Evolutionary conservation across 2,797 vertebrate species (phyloP), one percentile per base, ranked within the genome.

Genomic region (Phyllotis vaccarum): DNA sequence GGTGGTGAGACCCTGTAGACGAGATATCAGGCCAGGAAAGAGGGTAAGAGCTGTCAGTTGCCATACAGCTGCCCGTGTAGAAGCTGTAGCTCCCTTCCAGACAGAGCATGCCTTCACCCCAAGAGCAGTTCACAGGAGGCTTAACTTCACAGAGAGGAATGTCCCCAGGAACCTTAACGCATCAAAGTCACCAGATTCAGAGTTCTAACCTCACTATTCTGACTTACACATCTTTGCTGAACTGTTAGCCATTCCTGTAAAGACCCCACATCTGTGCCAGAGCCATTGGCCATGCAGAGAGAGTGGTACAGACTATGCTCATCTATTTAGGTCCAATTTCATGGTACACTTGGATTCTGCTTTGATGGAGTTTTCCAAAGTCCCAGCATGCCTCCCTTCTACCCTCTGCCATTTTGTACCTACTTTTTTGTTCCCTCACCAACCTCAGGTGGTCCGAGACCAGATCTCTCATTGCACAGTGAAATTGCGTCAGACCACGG

Each of bases 381-480:
- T 64, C 31, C 62, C 52, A 49, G 13, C 58, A 89, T 70, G 54
- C 79, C 66, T 85, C 40, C n/a, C 19, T 52, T 93, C n/a, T 89
- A 14, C 2, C 49, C 13, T 87, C 54, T 64, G 70, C 66, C 75
- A 31, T 43, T 86, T 64, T 64, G 49, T 43, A 66, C 12, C 82
- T 21, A 95, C 46, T 1, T 0, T 92, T 96, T 74, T 87, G 83
- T 46, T 74, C 31, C 97, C 62, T 90, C 46, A 0, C 66, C 66
- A 66, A 76, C 90, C 46, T 96, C 86, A 99, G 99, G 99, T 99
- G 98, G 99, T 99, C 52, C 98, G 99, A 88, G 99, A 99, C 97
- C 99, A 99, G 99, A 99, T 99, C 97, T 99, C 99, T 13, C 99
- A 99, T 98, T 99, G 99, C 96, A 99, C 99, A 0, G 99, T 99